A percentile compares a stretch with the other conserved stretches of the same genome.
These are phyloP conservation scores for Girardinichthys multiradiatus DNA, from an alignment of 2,113 vertebrate species.

Conservation along the genomic window DNA sequence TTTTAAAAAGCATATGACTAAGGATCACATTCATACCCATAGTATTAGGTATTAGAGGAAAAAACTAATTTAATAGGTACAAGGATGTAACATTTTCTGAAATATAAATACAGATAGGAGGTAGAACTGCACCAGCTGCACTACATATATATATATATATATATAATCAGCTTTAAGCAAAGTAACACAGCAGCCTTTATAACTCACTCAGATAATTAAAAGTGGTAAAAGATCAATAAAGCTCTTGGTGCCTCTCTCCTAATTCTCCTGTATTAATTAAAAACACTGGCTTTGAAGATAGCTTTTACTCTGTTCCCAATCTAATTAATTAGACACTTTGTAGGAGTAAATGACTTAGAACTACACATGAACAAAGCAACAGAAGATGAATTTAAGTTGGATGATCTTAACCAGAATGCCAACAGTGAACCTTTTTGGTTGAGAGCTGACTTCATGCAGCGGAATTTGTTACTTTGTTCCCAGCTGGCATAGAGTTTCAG, in stretches of 20 bases:
- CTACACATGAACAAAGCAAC: conserved; percentile 33
- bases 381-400: conserved; percentile 37
- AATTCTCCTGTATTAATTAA: conserved; percentile 69
- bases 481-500: conserved; percentile 1
- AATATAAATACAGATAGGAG: neutral
- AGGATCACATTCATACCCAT: neutral
- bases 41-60: no score
- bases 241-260: conserved; percentile 49
- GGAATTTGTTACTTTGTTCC: conserved; percentile 18
- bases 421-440: conserved; percentile 18
- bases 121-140: conserved; percentile 1
- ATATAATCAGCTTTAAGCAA: conserved; percentile 15
- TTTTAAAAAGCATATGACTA: neutral
- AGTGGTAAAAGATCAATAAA: conserved; percentile 68
- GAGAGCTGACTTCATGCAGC: neutral
- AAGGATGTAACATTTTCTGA: neutral
- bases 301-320: conserved; percentile 35
- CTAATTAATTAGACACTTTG: conserved; percentile 61
- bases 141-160: no score
- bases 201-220: conserved; percentile 69
- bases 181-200: conserved; percentile 34
- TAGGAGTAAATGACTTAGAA: conserved; percentile 38
- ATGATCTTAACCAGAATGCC: conserved; percentile 33
- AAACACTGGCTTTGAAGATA: conserved; percentile 62
- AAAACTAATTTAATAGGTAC: no score